A percentile compares a stretch with the other conserved stretches of the same genome.
Evolutionary conservation across 2,113 vertebrate species (phyloP).

Genomic region (Himantopus leucocephalus): DNA sequence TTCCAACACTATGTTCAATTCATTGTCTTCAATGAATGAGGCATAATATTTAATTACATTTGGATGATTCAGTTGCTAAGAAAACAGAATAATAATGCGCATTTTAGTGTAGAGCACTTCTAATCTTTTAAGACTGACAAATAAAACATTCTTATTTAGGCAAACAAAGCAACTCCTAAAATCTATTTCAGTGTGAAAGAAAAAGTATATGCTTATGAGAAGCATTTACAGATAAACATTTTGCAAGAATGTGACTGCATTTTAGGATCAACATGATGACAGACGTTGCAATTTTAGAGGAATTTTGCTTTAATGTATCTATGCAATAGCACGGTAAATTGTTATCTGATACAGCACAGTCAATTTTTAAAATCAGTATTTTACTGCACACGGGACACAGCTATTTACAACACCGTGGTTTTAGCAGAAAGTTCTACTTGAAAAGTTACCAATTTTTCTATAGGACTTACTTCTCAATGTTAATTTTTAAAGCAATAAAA

Average conservation of each 20-base stretch:
- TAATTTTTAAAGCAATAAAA: neutral
- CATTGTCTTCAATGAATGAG: slow-evolving; percentile 99
- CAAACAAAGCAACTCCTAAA: neutral
- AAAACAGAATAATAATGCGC: slow-evolving; percentile 2
- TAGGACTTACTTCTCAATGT: neutral
- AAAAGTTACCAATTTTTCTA: neutral
- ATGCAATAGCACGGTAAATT: neutral
- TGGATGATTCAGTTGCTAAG: slow-evolving; percentile 96
- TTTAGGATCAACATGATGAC: neutral
- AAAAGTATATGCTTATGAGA: neutral
- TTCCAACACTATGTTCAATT: slow-evolving; percentile 97
- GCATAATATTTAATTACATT: slow-evolving; percentile 99
- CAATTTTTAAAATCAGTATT: neutral
- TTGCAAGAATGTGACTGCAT: neutral
- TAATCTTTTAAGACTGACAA: neutral
- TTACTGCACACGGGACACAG: neutral
- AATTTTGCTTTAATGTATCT: neutral
- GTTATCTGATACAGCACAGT: neutral
- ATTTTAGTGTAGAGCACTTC: neutral
- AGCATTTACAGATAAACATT: neutral
- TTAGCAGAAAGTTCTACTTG: neutral
- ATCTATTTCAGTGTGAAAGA: neutral
- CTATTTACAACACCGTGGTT: neutral
- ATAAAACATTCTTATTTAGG: neutral
- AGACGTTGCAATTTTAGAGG: neutral